phyloP scores from a whole-genome alignment of 2,888 invertebrate species.

The Xestia c-nigrum region DNA sequence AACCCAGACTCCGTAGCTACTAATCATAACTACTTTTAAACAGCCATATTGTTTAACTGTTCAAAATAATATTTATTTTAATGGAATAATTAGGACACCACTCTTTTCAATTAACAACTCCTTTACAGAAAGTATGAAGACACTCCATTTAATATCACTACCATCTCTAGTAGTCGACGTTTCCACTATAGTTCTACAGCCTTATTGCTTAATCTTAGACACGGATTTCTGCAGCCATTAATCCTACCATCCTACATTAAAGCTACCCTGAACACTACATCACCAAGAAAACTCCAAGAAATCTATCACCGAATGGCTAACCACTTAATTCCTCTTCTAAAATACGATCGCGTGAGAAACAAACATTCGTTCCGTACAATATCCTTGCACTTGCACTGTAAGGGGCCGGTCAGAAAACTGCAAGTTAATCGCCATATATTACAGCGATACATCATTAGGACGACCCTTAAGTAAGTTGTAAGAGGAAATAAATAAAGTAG shows the following conservation, averaged over 20 bases:
- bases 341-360: slow-evolving; percentile 84
- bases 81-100: neutral
- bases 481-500: slow-evolving; percentile 74
- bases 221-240: neutral
- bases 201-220: neutral
- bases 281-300: slow-evolving; percentile 26
- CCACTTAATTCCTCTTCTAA: slow-evolving; percentile 80
- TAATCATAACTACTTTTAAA: neutral
- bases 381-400: slow-evolving; percentile 78
- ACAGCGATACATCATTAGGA: slow-evolving; percentile 80
- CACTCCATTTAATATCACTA: neutral
- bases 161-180: neutral
- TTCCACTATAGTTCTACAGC: neutral
- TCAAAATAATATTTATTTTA: neutral
- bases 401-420: slow-evolving; percentile 80
- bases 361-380: slow-evolving; percentile 75
- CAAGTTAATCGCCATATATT: slow-evolving; percentile 86
- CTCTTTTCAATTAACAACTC: neutral
- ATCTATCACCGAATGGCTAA: slow-evolving; percentile 61
- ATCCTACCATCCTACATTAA: neutral
- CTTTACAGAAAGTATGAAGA: neutral
- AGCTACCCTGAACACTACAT: slow-evolving; percentile 6
- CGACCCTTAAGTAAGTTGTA: slow-evolving; percentile 72
- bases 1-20: neutral
- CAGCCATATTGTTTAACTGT: neutral